Evolutionary conservation across 2,113 vertebrate species (phyloP).

Genomic region (Myrmecobius fasciatus): DNA sequence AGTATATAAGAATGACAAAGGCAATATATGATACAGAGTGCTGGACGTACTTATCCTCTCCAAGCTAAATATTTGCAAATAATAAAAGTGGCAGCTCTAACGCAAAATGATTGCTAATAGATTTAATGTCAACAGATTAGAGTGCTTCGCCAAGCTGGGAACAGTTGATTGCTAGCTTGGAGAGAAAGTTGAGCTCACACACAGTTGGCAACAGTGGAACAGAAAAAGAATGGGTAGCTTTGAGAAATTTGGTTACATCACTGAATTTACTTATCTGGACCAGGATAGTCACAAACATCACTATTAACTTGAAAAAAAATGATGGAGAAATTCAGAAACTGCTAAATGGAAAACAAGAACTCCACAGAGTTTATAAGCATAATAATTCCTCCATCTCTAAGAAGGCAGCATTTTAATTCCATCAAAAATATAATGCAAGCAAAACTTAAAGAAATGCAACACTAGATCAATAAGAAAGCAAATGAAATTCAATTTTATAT

Average conservation of each 20-base stretch:
- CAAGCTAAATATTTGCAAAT: neutral
- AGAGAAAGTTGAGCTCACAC: neutral
- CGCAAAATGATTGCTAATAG: neutral
- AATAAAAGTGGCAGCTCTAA: neutral
- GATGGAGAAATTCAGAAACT: neutral
- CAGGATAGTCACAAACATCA: neutral
- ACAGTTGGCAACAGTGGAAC: neutral
- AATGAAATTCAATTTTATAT: too few species aligned
- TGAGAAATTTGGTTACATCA: neutral
- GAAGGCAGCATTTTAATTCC: neutral
- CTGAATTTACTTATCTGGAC: neutral
- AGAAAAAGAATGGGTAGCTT: too few species aligned
- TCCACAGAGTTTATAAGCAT: neutral
- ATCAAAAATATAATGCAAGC: neutral
- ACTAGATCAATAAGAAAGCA: too few species aligned
- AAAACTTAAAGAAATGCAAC: too few species aligned
- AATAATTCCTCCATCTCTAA: neutral
- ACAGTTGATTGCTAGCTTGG: neutral
- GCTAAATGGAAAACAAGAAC: neutral
- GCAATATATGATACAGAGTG: neutral
- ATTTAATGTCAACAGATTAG: neutral
- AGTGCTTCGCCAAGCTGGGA: neutral
- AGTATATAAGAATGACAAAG: neutral
- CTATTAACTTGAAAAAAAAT: neutral
- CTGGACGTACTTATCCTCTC: neutral